These are phyloP conservation scores for Elgaria multicarinata DNA, from an alignment of 2,113 vertebrate genomes.

Conservation along the genomic window DNA sequence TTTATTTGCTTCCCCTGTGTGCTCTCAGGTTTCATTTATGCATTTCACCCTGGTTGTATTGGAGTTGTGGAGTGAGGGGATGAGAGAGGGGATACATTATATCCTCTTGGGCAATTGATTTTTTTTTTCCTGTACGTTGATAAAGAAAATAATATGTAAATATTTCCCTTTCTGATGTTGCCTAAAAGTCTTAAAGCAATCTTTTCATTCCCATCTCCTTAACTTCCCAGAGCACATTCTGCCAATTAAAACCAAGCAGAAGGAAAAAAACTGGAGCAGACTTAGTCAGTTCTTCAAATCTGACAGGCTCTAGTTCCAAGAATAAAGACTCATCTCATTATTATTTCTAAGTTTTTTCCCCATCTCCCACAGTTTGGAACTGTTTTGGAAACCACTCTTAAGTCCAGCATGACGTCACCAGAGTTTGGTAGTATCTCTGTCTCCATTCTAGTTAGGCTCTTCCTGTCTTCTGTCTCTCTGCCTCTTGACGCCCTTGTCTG, in stretches of 20 bases:
- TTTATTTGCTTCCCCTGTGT: slow-evolving; percentile 60
- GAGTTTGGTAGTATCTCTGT: slow-evolving; percentile 72
- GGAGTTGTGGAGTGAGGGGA: slow-evolving; percentile 10
- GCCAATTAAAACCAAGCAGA: slow-evolving; percentile 18
- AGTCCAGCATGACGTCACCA: slow-evolving; percentile 71
- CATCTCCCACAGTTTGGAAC: slow-evolving; percentile 47
- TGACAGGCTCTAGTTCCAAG: slow-evolving; percentile 48
- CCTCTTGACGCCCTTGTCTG: slow-evolving; percentile 48
- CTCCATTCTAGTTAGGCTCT: slow-evolving; percentile 75
- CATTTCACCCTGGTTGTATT: slow-evolving; percentile 32
- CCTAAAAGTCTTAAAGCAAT: slow-evolving; percentile 45
- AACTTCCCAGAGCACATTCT: slow-evolving; percentile 42
- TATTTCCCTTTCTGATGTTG: slow-evolving; percentile 51
- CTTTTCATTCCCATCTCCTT: slow-evolving; percentile 23
- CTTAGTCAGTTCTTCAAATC: slow-evolving; percentile 34
- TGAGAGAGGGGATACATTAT: slow-evolving; percentile 33
- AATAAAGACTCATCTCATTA: background rate
- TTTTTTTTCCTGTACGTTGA: slow-evolving; percentile 44
- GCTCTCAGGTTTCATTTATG: slow-evolving; percentile 47
- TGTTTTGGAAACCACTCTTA: slow-evolving; percentile 70
- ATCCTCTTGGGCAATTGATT: slow-evolving; percentile 43
- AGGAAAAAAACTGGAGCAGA: slow-evolving; percentile 40
- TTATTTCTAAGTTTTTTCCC: slow-evolving; percentile 25
- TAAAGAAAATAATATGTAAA: slow-evolving; percentile 63
- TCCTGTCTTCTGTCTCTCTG: slow-evolving; percentile 73